A percentile compares a stretch with the other conserved stretches of the same genome.
phyloP scores from a whole-genome alignment of 2,113 vertebrate species.

The Labeo catla region DNA sequence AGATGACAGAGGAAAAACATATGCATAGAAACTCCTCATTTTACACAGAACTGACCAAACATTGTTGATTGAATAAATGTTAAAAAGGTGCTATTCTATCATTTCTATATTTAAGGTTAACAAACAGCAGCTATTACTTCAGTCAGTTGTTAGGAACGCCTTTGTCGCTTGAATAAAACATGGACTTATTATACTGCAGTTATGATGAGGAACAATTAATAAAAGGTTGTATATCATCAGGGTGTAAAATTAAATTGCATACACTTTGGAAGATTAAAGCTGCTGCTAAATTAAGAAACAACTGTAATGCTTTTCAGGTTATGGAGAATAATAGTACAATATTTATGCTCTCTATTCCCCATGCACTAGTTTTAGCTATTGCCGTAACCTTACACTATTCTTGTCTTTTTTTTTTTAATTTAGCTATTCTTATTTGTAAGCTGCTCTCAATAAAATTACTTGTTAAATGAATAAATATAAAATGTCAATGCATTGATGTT shows the following conservation, averaged over 20 bases:
- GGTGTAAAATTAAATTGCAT: neutral
- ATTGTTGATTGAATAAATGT: neutral
- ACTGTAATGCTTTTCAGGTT: neutral
- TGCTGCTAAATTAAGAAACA: neutral
- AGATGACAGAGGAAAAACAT: neutral
- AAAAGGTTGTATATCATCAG: neutral
- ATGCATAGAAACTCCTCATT: neutral
- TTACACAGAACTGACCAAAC: neutral
- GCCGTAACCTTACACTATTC: neutral
- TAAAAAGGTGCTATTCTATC: neutral
- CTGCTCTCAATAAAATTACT: neutral
- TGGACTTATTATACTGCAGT: neutral
- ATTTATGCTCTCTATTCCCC: neutral
- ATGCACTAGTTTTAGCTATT: neutral
- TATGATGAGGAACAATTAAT: neutral
- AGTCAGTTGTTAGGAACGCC: neutral
- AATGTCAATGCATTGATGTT: neutral
- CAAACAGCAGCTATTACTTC: neutral
- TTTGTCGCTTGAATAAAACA: neutral
- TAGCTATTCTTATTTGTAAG: neutral
- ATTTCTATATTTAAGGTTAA: neutral
- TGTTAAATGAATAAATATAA: neutral
- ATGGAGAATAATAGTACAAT: neutral
- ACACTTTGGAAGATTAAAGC: neutral
- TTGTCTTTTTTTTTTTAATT: neutral